Evolutionary conservation across 2,797 vertebrate genomes (phyloP), one percentile per base, ranked within the genome.

Genomic region (Erpetoichthys calabaricus): DNA sequence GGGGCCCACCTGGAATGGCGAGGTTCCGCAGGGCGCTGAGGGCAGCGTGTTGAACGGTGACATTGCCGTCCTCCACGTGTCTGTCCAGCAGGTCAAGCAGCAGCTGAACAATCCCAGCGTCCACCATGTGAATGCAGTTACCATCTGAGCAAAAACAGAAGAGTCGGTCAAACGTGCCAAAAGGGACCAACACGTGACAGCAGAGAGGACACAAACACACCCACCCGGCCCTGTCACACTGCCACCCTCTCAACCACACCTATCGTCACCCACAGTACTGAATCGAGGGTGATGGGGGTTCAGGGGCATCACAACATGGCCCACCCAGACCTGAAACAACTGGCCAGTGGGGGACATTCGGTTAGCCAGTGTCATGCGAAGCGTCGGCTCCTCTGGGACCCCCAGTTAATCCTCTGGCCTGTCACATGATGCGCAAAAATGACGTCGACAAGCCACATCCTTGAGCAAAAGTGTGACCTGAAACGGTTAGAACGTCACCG

Each of bases 41-140:
- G 0, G 94, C 94, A 4, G 95, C 95, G 0, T 98, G 95, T 49
- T 99, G 95, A 3, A 99, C 95, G 0, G 94, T 99, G 51, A 99
- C 95, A 4, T 98, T 99, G 8, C 94, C 95, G 46, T 98, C 94
- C 57, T 94, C 92, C 1, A 94, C 90, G 0, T 98, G 94, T 60
- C 95, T 85, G 68, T 95, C 90, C 75, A 99, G 67, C 69, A 99
- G 85, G 63, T 92, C 91, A 75, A 89, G 86, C 56, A 98, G 89
- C 69, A 89, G 93, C 74, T 97, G 91, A 67, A 98, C 95, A 47
- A 97, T 97, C 8, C 94, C 94, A 0, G 83, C 91, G 79, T 97
- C 94, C 69, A 96, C 94, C 94, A 99, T 98, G 80, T 98, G 94
- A 74, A 99, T 99, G 70, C 94, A 99, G 63, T 98, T 98, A 59